Conservation (phyloP, 1,140 invertebrate genomes). For the Neodiprion virginianus region DNA sequence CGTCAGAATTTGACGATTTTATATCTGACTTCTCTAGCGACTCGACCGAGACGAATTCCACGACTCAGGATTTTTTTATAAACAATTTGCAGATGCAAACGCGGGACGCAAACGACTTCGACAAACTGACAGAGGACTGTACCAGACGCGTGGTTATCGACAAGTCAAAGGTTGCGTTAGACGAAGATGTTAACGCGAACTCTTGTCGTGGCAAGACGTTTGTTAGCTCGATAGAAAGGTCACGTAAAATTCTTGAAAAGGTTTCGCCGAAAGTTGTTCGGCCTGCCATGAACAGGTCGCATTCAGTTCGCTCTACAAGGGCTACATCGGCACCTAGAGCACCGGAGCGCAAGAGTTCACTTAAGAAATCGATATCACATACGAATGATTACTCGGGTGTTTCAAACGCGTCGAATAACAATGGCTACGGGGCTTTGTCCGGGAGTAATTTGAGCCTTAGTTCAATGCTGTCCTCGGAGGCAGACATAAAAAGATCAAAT, state of each 20-base stretch:
- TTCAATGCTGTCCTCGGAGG: slow-evolving; percentile 53
- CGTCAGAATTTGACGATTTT: slow-evolving; percentile 54
- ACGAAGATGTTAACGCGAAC: background rate
- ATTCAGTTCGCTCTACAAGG: slow-evolving; percentile 39
- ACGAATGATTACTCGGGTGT: slow-evolving; percentile 22
- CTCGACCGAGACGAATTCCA: slow-evolving; percentile 50
- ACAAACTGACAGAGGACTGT: background rate
- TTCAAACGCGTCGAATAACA: background rate
- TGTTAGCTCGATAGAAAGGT: slow-evolving; percentile 27
- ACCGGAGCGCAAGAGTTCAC: slow-evolving; percentile 3
- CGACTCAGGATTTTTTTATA: slow-evolving; percentile 36
- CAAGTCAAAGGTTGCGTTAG: slow-evolving; percentile 40
- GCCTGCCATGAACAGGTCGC: slow-evolving; percentile 32
- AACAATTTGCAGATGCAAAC: background rate
- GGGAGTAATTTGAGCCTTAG: slow-evolving; percentile 58
- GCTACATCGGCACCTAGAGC: slow-evolving; percentile 34
- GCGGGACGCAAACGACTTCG: slow-evolving; percentile 11
- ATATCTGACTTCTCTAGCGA: slow-evolving; percentile 48
- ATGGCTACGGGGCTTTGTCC: slow-evolving; percentile 33
- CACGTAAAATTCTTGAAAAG: slow-evolving; percentile 35
- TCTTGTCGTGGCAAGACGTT: slow-evolving; percentile 12
- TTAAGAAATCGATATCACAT: background rate
- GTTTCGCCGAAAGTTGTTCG: slow-evolving; percentile 23
- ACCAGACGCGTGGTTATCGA: slow-evolving; percentile 48
- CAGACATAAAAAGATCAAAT: slow-evolving; percentile 49